Percentiles rank a stretch among this genome's conserved stretches.
These are phyloP conservation scores for Pygocentrus nattereri DNA, from an alignment of 2,797 vertebrate species.

Conservation along the genomic window DNA sequence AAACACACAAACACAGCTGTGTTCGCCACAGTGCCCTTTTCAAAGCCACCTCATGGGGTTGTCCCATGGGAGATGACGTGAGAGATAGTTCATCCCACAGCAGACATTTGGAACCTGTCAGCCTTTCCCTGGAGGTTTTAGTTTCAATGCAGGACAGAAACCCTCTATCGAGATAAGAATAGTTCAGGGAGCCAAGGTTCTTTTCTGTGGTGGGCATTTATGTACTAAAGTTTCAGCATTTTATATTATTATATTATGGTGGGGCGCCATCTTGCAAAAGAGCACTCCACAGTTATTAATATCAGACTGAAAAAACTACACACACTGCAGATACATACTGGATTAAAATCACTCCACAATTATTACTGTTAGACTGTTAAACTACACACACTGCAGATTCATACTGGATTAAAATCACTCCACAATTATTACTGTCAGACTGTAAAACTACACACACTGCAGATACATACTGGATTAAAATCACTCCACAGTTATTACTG, in stretches of 20 bases:
- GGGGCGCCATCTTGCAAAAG: too few relatives aligned
- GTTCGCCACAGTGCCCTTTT: neutral
- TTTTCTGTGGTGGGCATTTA: neutral
- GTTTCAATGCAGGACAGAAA: neutral
- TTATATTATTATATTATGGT: too few relatives aligned
- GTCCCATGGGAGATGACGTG: neutral
- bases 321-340: too few relatives aligned
- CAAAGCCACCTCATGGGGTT: neutral
- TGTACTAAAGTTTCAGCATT: neutral
- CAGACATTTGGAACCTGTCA: neutral
- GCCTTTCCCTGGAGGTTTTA: neutral
- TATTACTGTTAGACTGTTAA: too few relatives aligned
- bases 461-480: too few relatives aligned
- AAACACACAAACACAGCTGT: neutral
- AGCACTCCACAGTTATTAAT: too few relatives aligned
- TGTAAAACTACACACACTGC: too few relatives aligned
- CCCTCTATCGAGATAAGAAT: neutral
- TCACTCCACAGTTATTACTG: too few relatives aligned
- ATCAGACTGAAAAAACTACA: too few relatives aligned
- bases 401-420: neutral
- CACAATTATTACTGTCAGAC: too few relatives aligned
- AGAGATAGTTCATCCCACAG: neutral
- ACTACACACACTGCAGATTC: too few relatives aligned
- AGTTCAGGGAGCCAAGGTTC: neutral
- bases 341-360: too few relatives aligned